Conservation (phyloP, 2,113 vertebrate genomes). For the Cettia cetti region DNA sequence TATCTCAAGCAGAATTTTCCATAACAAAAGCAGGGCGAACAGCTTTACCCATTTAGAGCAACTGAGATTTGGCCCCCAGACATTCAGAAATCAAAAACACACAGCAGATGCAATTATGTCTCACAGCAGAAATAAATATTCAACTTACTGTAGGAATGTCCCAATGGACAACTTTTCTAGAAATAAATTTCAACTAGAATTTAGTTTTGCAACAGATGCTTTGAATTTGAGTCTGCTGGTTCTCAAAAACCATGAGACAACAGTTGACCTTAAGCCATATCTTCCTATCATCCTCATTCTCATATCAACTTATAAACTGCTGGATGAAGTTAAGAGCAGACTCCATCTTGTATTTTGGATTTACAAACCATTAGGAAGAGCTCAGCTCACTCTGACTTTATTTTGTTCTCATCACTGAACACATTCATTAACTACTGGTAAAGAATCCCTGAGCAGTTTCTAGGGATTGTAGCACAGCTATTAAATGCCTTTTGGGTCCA, state of each 20-base stretch:
- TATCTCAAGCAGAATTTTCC: neutral
- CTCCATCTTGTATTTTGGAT: neutral
- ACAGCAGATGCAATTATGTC: conserved; percentile 24
- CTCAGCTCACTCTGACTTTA: neutral
- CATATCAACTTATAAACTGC: conserved; percentile 1
- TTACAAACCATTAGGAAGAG: conserved; percentile 5
- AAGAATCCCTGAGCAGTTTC: neutral
- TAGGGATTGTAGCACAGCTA: neutral
- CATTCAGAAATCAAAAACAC: neutral
- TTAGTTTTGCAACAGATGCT: conserved; percentile 31
- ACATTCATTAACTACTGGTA: neutral
- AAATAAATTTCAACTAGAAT: conserved; percentile 31
- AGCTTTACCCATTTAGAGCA: neutral
- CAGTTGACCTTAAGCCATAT: neutral
- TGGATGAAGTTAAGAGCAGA: conserved; percentile 28
- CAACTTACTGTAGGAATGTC: conserved; percentile 25
- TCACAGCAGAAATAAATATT: conserved; percentile 39
- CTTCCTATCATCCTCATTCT: neutral
- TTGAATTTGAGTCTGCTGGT: conserved; percentile 38
- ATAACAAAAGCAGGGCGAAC: neutral
- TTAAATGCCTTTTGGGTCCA: conserved; percentile 5
- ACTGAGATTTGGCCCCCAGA: neutral
- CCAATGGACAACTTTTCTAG: neutral
- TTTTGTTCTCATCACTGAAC: neutral
- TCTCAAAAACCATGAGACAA: conserved; percentile 34